Percentiles rank a stretch among this genome's conserved stretches.
Evolutionary conservation across 2,797 vertebrate genomes (phyloP).

Genomic region (Salmo trutta): DNA sequence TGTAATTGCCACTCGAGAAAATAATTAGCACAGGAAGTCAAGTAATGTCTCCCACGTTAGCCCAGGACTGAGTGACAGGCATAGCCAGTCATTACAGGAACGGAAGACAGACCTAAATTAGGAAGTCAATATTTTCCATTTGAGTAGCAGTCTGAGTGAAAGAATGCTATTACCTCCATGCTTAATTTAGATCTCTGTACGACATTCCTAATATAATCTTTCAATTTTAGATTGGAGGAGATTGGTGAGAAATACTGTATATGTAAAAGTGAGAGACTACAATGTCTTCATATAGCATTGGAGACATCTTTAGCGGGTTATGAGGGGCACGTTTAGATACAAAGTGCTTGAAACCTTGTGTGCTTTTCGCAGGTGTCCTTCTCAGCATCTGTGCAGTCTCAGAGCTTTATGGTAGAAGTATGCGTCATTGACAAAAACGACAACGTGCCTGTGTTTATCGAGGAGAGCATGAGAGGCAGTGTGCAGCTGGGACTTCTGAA

Average conservation of each 20-base stretch:
- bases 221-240: not conserved
- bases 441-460: constrained; percentile 76
- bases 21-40: not conserved
- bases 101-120: not conserved
- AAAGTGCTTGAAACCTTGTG: not conserved
- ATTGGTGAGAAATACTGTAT: not conserved
- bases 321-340: not conserved
- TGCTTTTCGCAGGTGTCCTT: constrained; percentile 65
- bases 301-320: constrained; percentile 8
- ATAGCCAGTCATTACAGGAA: not conserved
- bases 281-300: constrained; percentile 1
- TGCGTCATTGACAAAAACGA: constrained; percentile 81
- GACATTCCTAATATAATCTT: not conserved
- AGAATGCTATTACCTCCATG: not conserved
- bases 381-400: constrained; percentile 66
- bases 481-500: constrained; percentile 79
- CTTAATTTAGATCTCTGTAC: not conserved
- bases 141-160: not conserved
- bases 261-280: constrained; percentile 1
- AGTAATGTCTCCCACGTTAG: not conserved
- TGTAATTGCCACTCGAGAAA: not conserved
- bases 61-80: not conserved
- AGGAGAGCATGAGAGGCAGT: constrained; percentile 74
- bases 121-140: not conserved
- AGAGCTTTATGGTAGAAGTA: constrained; percentile 74